phyloP scores from a whole-genome alignment of 2,797 vertebrate genomes.

The Enteromius anoplus region DNA sequence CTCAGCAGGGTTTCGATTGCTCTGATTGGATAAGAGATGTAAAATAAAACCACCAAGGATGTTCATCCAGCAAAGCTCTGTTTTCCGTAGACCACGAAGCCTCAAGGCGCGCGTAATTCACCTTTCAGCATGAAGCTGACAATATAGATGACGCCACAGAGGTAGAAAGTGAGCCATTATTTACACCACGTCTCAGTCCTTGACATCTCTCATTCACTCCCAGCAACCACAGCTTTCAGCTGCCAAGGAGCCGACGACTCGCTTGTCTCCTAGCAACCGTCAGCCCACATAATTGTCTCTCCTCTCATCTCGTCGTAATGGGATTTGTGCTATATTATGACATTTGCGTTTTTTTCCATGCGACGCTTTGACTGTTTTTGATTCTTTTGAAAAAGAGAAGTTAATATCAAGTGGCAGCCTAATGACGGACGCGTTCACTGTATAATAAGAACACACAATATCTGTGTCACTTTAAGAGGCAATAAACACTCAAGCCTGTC shows the following conservation, averaged over 20 bases:
- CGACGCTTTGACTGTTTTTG: slow-evolving; percentile 13
- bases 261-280: slow-evolving; percentile 74
- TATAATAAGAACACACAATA: background rate
- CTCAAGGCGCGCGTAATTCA: background rate
- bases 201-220: slow-evolving; percentile 56
- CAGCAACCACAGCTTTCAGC: slow-evolving; percentile 52
- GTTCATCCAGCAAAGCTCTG: slow-evolving; percentile 1
- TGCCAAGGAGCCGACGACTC: slow-evolving; percentile 57
- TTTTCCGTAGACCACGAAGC: slow-evolving; percentile 31
- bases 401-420: slow-evolving; percentile 14
- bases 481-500: background rate
- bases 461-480: background rate
- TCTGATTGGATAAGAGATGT: slow-evolving; percentile 16
- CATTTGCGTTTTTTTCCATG: slow-evolving; percentile 32
- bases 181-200: slow-evolving; percentile 47
- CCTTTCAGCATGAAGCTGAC: slow-evolving; percentile 24
- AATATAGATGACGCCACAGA: slow-evolving; percentile 34
- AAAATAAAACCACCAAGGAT: slow-evolving; percentile 38
- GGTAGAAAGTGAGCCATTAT: slow-evolving; percentile 54
- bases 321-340: slow-evolving; percentile 59
- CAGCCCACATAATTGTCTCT: slow-evolving; percentile 60
- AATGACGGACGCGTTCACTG: background rate
- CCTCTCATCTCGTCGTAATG: slow-evolving; percentile 46
- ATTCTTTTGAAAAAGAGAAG: background rate
- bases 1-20: background rate